These are phyloP conservation scores for Phrynocephalus versicolor DNA, from an alignment of 2,113 vertebrate genomes.

Conservation along the genomic window DNA sequence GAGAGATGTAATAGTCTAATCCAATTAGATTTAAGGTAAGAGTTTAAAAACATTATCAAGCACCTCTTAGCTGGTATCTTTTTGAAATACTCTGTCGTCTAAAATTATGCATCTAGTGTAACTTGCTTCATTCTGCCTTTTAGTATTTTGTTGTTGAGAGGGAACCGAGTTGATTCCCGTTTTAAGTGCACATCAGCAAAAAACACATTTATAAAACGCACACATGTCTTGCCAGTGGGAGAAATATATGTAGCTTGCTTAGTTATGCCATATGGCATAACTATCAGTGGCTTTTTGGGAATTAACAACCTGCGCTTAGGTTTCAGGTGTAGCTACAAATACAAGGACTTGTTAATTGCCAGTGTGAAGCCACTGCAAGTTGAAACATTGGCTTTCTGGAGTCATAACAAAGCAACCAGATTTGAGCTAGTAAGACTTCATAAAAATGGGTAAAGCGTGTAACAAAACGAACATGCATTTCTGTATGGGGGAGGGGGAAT, in stretches of 20 bases:
- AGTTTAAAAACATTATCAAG: background rate
- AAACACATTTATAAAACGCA: background rate
- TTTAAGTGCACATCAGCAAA: no score
- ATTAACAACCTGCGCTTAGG: no score
- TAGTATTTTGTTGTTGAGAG: background rate
- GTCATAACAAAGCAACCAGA: no score
- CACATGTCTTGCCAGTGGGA: background rate
- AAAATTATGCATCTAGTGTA: background rate
- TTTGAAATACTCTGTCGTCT: background rate
- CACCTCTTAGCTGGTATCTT: background rate
- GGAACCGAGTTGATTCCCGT: background rate
- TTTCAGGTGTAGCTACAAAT: no score
- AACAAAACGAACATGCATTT: no score
- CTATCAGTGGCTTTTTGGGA: background rate
- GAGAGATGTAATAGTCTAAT: conserved; percentile 82
- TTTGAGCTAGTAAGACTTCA: no score
- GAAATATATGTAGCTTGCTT: background rate
- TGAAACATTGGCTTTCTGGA: no score
- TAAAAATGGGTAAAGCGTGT: no score
- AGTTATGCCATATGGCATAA: background rate
- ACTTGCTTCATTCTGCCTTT: no score
- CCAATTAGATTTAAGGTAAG: conserved; percentile 91
- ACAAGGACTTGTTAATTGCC: no score
- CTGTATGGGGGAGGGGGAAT: no score
- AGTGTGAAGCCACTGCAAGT: no score